Conservation (phyloP, 2,888 invertebrate genomes). For the Agriopis leucophaearia region DNA sequence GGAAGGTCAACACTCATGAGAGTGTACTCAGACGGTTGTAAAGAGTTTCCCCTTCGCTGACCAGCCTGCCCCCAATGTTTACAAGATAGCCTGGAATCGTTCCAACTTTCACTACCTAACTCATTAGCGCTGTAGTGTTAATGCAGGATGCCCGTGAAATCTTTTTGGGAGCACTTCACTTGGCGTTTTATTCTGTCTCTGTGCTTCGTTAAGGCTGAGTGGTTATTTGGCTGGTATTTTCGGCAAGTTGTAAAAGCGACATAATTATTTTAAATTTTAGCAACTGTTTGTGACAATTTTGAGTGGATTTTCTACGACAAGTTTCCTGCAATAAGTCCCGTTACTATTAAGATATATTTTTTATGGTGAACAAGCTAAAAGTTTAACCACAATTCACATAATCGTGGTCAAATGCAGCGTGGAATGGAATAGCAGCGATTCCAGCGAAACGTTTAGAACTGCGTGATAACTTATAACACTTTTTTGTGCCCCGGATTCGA, state of each 20-base stretch:
- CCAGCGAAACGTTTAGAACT: background rate
- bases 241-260: constrained; percentile 55
- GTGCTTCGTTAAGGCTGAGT: constrained; percentile 79
- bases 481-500: constrained; percentile 27
- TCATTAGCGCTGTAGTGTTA: constrained; percentile 80
- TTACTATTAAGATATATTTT: too few species aligned
- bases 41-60: constrained; percentile 37
- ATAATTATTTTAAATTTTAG: constrained; percentile 54
- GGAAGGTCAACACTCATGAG: constrained; percentile 43
- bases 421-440: too few species aligned
- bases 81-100: constrained; percentile 73
- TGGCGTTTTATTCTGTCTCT: constrained; percentile 74
- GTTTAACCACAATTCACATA: too few species aligned
- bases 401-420: too few species aligned
- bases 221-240: constrained; percentile 77
- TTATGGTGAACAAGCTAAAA: too few species aligned
- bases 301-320: constrained; percentile 27
- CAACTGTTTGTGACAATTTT: constrained; percentile 30
- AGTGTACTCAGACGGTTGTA: constrained; percentile 43
- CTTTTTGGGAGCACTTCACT: constrained; percentile 72
- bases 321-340: constrained; percentile 23
- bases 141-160: constrained; percentile 79
- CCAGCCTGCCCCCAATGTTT: constrained; percentile 61
- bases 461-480: constrained; percentile 9
- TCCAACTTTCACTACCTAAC: constrained; percentile 78